These are phyloP conservation scores for Bothrops jararaca DNA, from an alignment of 2,113 vertebrate species.

Conservation along the genomic window DNA sequence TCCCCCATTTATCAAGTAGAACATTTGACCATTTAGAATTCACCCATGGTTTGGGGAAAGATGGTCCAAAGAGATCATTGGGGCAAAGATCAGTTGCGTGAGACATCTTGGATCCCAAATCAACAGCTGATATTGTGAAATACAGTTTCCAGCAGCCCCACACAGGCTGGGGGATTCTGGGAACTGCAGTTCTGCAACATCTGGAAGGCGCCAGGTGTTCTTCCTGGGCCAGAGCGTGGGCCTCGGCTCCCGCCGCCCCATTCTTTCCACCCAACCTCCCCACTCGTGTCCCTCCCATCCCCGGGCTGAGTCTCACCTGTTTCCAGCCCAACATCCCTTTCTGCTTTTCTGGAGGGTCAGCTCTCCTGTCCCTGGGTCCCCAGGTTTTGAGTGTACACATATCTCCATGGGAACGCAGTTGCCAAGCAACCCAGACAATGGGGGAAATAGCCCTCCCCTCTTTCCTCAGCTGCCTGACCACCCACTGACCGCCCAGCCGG, in stretches of 20 bases:
- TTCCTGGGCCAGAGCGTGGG: background rate
- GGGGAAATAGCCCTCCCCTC: background rate
- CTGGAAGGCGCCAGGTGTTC: background rate
- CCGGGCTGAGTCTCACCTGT: background rate
- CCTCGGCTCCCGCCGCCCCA: background rate
- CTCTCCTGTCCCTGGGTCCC: background rate
- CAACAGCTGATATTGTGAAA: background rate
- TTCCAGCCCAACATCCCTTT: background rate
- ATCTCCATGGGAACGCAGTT: background rate
- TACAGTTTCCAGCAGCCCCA: background rate
- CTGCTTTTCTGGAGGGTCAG: background rate
- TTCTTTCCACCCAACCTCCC: background rate
- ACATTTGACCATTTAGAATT: background rate
- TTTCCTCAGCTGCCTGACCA: background rate
- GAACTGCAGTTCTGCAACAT: background rate
- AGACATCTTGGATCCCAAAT: background rate
- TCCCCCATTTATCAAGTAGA: background rate
- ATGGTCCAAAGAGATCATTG: background rate
- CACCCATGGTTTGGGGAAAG: background rate
- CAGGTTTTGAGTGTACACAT: conserved; percentile 1
- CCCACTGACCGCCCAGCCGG: background rate
- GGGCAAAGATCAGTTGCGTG: background rate
- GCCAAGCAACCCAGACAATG: background rate
- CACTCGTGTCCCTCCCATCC: too few relatives aligned
- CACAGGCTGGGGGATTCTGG: background rate